Evolutionary conservation across 2,113 vertebrate species (phyloP), one percentile per base, ranked within the genome.

Genomic region (Miniopterus natalensis): DNA sequence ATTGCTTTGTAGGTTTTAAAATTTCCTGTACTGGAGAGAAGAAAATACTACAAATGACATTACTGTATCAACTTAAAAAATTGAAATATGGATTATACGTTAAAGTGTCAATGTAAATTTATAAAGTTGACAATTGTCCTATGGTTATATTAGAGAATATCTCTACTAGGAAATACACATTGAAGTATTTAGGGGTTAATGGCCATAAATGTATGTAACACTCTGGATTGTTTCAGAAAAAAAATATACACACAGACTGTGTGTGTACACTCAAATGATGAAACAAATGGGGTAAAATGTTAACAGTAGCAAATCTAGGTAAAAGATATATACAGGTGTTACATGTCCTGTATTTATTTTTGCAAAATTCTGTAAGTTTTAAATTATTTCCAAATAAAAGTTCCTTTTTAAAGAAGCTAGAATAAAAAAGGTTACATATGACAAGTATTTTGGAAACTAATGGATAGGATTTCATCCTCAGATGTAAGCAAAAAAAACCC

Each of bases 381-480:
- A 87, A 66, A 68, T 75, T 89, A 47, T 86, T 96, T 86, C 29
- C 66, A 91, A 81, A 73, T 81, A 49, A 55, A 68, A 81, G 36
- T n/a, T 40, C 20, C 21, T 57, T 80, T 85, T 65, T 47, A 87
- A 81, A 14, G 53, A 53, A 47, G 5, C 36, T 84, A 13, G 42
- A 75, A 74, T 75, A 74, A 55, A 88, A 75, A 84, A 10, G 29
- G 6, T 74, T 95, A 42, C 3, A 71, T 66, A n/a, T 87, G 23
- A 36, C 29, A 87, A 53, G n/a, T 77, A 40, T 87, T 95, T 95
- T 79, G 49, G 25, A 80, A 91, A 42, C 36, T 71, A 92, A 61
- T 57, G 5, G 8, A 8, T 66, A 84, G 18, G 47, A 47, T 74
- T 66, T 95, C 9, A 15, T 71, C n/a, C 40, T 88, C 18, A 59